Conservation (phyloP, 2,113 vertebrate species). For the Irena cyanogastra region DNA sequence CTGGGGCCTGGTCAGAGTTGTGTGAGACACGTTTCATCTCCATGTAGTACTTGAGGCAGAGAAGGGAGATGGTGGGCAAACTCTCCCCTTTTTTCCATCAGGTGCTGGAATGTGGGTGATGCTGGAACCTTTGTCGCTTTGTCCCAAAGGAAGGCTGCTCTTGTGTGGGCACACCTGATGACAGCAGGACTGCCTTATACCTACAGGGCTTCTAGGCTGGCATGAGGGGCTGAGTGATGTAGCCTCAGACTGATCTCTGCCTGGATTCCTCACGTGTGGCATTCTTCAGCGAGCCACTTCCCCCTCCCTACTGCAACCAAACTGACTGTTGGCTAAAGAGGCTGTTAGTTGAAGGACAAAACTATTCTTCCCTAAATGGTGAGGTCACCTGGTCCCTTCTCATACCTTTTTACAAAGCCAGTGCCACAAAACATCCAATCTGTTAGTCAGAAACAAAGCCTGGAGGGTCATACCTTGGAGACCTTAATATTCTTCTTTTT, state of each 20-base stretch:
- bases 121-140: not conserved
- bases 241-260: not conserved
- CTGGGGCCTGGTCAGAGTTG: not conserved
- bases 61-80: not conserved
- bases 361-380: not conserved
- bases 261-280: not conserved
- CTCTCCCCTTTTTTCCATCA: not conserved
- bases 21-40: not conserved
- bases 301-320: not conserved
- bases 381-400: not conserved
- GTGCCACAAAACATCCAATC: not conserved
- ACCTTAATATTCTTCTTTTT: not conserved
- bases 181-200: not conserved
- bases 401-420: not conserved
- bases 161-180: not conserved
- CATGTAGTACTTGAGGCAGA: not conserved
- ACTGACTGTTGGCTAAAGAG: not conserved
- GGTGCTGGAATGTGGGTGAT: rapidly evolving
- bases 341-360: not conserved
- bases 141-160: not conserved
- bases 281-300: not conserved
- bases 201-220: not conserved
- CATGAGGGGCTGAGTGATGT: rapidly evolving
- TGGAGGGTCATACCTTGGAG: not conserved
- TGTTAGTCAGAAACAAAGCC: not conserved